Percentiles rank a stretch among this genome's conserved stretches.
phyloP scores from a whole-genome alignment of 2,113 vertebrate genomes.

The Telmatochromis sp. region DNA sequence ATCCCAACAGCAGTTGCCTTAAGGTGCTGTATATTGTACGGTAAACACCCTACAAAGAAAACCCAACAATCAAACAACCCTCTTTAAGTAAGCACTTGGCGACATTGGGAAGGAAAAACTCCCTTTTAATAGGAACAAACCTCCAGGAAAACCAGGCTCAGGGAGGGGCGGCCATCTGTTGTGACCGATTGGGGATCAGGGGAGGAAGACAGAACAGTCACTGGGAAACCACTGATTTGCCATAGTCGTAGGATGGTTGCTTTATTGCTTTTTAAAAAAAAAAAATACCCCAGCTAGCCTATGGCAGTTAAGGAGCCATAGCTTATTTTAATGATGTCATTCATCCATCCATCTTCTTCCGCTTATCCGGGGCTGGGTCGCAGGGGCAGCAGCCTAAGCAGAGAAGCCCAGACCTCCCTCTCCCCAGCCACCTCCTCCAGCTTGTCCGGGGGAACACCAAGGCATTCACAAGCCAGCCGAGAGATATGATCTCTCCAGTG shows the following conservation, averaged over 20 bases:
- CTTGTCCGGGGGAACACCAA: background rate
- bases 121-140: background rate
- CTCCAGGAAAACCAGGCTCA: background rate
- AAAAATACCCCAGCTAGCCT: background rate
- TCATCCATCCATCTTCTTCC: background rate
- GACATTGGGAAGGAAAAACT: background rate
- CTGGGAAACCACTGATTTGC: background rate
- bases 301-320: background rate
- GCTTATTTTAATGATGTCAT: background rate
- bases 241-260: background rate
- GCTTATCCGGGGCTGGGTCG: background rate
- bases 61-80: background rate
- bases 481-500: background rate
- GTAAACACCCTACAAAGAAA: background rate
- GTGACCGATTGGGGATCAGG: background rate
- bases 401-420: background rate
- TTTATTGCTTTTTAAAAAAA: accelerated
- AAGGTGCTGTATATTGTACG: background rate
- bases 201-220: background rate
- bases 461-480: background rate
- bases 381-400: background rate
- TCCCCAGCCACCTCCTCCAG: background rate
- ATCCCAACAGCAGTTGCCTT: background rate
- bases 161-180: background rate
- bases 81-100: background rate